Base-by-base conservation (phyloP, 2,113 vertebrate species). In the Grammomys surdaster region DNA sequence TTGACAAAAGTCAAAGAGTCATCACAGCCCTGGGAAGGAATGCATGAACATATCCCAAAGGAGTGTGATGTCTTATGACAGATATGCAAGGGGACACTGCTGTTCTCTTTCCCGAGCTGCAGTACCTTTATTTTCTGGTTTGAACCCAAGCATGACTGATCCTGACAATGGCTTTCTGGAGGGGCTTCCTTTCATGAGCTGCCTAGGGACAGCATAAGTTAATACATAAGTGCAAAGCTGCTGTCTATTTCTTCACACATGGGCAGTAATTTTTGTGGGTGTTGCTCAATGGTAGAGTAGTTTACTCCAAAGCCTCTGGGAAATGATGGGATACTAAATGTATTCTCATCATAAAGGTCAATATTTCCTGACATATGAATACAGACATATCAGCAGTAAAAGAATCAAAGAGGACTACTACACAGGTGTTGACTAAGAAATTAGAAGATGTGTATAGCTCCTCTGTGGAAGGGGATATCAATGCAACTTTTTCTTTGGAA, bases 101-200 rank as follows among this genome's bases (percentile, higher is more conserved):
- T 40, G 20, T 46, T 17, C 43, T 22, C 40, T 31, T 69, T 86
- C 28, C 24, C 43, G 19, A 3, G 3, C 40, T 73, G 26, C 7
- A 73, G n/a, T 48, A n/a, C 36, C 78, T 90, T 91, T 89, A 78
- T 72, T 80, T 93, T 92, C 73, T 91, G 26, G 70, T 80, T 95
- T 46, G 84, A 96, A 88, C 31, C 36, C 40, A 33, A 85, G 26
- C 4, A 28, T 10, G 1, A 73, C 70, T 86, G 28, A 78, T n/a
- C 20, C 46, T 80, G 4, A 13, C 78, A 75, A 36, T 10, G 88
- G 26, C 60, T 16, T 73, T 96, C 75, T 82, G 90, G 78, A 94
- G 46, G 13, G 5, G 58, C 54, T 82, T 93, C 11, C 43, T 84
- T 86, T 96, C 67, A 87, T 95, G 60, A 93, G 36, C 31, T 95